phyloP scores from a whole-genome alignment of 1,140 invertebrate species.

The Apis dorsata region DNA sequence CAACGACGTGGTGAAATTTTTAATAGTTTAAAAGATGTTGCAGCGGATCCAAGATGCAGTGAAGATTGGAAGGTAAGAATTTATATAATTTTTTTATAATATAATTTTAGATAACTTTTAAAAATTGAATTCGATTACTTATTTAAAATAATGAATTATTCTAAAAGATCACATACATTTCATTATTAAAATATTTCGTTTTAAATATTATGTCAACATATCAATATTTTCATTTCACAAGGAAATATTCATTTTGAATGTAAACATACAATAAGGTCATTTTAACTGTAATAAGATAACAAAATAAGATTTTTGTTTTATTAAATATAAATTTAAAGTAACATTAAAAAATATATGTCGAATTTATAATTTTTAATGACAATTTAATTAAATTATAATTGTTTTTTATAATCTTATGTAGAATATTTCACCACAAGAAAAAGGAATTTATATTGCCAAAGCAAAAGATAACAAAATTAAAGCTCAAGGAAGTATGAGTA shows the following conservation, averaged over 20 bases:
- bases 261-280: background rate
- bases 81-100: background rate
- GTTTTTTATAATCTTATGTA: slow-evolving; percentile 22
- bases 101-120: too few species aligned
- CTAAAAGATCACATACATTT: too few species aligned
- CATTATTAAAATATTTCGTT: background rate
- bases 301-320: background rate
- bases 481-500: slow-evolving; percentile 16
- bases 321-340: too few species aligned
- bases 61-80: slow-evolving; percentile 63
- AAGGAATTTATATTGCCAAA: slow-evolving; percentile 45
- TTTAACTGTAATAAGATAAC: background rate
- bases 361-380: background rate
- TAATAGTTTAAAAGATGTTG: slow-evolving; percentile 72
- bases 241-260: too few species aligned
- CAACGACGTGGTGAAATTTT: slow-evolving; percentile 72
- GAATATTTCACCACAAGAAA: slow-evolving; percentile 56
- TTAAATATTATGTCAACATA: background rate
- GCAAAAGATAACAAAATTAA: slow-evolving; percentile 53
- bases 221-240: background rate
- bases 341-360: background rate
- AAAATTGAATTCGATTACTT: too few species aligned
- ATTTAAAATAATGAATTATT: too few species aligned
- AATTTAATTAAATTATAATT: background rate
- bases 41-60: slow-evolving; percentile 68